Conservation (phyloP, 2,113 vertebrate genomes). For the Rhadina sibilatrix region DNA sequence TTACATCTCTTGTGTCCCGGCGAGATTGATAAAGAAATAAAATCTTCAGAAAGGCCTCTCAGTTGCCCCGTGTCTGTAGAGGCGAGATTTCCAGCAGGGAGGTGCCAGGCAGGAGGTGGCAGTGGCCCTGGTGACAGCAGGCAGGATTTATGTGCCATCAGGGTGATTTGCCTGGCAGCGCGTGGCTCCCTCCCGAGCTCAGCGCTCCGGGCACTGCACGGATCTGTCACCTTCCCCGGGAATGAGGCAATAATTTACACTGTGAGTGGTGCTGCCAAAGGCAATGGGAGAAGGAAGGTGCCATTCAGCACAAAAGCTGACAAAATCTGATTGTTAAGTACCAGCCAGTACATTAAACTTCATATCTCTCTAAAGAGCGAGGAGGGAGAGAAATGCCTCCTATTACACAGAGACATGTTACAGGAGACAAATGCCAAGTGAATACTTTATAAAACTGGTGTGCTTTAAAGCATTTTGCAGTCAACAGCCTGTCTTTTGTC, state of each 20-base stretch:
- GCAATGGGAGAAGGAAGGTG: background rate
- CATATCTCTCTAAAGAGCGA: background rate
- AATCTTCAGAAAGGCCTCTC: background rate
- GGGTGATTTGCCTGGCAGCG: background rate
- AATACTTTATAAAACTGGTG: background rate
- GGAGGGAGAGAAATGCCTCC: background rate
- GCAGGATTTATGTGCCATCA: background rate
- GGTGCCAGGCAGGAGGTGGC: background rate
- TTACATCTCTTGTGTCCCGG: background rate
- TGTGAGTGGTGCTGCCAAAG: background rate
- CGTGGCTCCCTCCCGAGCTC: background rate
- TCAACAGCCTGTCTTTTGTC: background rate
- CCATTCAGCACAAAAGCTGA: conserved; percentile 34
- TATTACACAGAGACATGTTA: background rate
- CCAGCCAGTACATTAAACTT: conserved; percentile 29
- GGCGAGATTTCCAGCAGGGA: background rate
- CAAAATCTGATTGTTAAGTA: conserved; percentile 43
- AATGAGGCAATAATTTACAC: background rate
- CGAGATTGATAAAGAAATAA: background rate
- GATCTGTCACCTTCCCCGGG: background rate
- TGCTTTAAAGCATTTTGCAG: background rate
- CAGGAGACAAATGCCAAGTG: conserved; percentile 27
- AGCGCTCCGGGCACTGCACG: background rate
- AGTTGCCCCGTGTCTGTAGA: background rate
- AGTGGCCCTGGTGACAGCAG: background rate